Conservation (phyloP, 2,888 invertebrate genomes). For the Folsomia manolachei region DNA sequence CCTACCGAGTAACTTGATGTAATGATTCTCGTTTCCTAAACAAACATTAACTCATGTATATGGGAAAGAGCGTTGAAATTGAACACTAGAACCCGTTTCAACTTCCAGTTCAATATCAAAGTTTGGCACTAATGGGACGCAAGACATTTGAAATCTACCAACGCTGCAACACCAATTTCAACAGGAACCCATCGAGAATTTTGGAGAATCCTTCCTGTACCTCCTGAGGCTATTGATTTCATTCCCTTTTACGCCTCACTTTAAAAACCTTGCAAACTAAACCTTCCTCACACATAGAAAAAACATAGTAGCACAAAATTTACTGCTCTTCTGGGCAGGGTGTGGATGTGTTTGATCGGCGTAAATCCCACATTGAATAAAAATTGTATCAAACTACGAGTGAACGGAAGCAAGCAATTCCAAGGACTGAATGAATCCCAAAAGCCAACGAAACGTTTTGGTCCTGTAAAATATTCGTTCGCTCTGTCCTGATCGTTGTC, state of each 20-base stretch:
- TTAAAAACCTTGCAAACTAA: not conserved
- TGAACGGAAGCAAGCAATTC: not conserved
- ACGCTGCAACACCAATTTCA: conserved; percentile 7
- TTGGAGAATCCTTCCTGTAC: not conserved
- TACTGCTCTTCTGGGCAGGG: too few relatives aligned
- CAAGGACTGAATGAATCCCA: not conserved
- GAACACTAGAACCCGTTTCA: too few relatives aligned
- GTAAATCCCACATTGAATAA: not conserved
- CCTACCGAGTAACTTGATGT: too few relatives aligned
- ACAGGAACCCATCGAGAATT: not conserved
- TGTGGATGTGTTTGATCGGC: not conserved
- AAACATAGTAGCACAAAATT: too few relatives aligned
- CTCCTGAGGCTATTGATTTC: conserved; percentile 13
- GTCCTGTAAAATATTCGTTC: not conserved
- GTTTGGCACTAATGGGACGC: conserved; percentile 11
- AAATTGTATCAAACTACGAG: not conserved
- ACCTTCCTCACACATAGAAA: not conserved
- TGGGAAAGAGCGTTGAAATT: too few relatives aligned
- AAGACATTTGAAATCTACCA: conserved; percentile 13
- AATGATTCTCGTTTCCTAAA: too few relatives aligned
- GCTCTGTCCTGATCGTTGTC: too few relatives aligned
- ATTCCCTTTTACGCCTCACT: conserved; percentile 2
- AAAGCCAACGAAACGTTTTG: not conserved
- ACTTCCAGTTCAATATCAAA: conserved; percentile 9
- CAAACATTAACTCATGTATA: not conserved